A percentile compares a stretch with the other conserved stretches of the same genome.
phyloP scores from a whole-genome alignment of 2,888 invertebrate genomes.

The Lingula anatina region DNA sequence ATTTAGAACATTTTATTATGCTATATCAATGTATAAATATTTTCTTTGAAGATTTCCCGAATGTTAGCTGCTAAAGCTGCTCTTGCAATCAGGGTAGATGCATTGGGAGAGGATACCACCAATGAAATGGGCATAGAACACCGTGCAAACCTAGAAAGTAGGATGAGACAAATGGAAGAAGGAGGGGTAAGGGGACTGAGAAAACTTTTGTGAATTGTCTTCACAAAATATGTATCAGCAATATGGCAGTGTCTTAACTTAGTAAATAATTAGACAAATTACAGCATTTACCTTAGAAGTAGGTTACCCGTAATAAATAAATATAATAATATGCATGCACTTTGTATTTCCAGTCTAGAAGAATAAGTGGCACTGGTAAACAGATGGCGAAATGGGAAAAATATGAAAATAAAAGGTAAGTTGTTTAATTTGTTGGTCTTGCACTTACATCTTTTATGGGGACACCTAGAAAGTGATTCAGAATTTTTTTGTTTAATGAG shows the following conservation, averaged over 20 bases:
- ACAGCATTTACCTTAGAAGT: too few relatives aligned
- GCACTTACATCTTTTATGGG: too few relatives aligned
- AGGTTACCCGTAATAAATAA: too few relatives aligned
- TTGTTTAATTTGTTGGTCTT: slow-evolving; percentile 1
- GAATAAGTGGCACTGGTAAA: slow-evolving; percentile 84
- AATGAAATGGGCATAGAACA: slow-evolving; percentile 85
- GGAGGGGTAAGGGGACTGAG: slow-evolving; percentile 77
- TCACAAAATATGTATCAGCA: too few relatives aligned
- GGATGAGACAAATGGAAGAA: slow-evolving; percentile 70
- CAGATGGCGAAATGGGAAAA: slow-evolving; percentile 85
- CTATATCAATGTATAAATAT: too few relatives aligned
- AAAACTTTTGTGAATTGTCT: too few relatives aligned
- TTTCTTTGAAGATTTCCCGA: slow-evolving; percentile 62
- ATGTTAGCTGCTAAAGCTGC: slow-evolving; percentile 97
- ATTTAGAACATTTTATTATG: too few relatives aligned
- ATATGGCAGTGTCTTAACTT: too few relatives aligned
- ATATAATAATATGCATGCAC: background rate
- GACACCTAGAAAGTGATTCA: too few relatives aligned
- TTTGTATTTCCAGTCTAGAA: slow-evolving; percentile 55
- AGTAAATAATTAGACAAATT: too few relatives aligned
- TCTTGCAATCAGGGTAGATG: slow-evolving; percentile 88
- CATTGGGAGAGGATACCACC: slow-evolving; percentile 79
- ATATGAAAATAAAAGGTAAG: slow-evolving; percentile 74
- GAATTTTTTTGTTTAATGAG: too few relatives aligned
- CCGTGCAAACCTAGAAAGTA: slow-evolving; percentile 79